These are phyloP conservation scores for Onychorhynchus coronatus DNA, from an alignment of 2,113 vertebrate genomes.

Conservation along the genomic window DNA sequence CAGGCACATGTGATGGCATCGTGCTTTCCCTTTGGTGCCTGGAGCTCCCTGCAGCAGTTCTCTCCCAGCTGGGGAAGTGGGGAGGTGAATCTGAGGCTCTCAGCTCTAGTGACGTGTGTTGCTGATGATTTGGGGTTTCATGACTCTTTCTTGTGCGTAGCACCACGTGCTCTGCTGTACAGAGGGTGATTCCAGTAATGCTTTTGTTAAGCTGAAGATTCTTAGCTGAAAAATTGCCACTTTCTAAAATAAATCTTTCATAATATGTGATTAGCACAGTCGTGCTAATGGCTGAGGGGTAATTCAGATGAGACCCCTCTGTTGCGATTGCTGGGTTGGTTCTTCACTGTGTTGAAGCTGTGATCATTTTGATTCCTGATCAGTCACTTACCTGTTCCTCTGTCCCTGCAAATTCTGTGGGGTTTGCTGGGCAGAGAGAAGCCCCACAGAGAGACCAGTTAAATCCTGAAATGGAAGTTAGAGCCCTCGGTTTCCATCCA, in stretches of 20 bases:
- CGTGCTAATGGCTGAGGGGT: background rate
- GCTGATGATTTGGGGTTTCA: accelerated
- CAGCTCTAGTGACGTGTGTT: accelerated
- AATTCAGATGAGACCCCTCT: background rate
- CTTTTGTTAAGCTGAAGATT: background rate
- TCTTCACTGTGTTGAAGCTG: background rate
- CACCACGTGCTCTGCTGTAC: accelerated
- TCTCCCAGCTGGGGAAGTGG: background rate
- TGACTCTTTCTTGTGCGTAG: background rate
- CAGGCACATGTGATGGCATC: accelerated
- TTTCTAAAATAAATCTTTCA: background rate
- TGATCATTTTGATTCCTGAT: background rate
- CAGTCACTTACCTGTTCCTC: background rate
- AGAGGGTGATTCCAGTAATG: background rate
- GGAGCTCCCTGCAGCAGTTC: too few species aligned
- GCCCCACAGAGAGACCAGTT: background rate
- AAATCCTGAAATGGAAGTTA: background rate
- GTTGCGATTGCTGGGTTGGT: background rate
- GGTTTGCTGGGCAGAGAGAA: background rate
- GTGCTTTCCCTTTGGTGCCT: too few species aligned
- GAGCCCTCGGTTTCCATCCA: background rate
- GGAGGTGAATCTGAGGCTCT: background rate
- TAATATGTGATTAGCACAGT: background rate
- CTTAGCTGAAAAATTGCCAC: background rate
- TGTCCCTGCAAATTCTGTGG: background rate